A percentile compares a stretch with the other conserved stretches of the same genome.
phyloP scores from a whole-genome alignment of 2,113 vertebrate species.

The Chaenocephalus aceratus region DNA sequence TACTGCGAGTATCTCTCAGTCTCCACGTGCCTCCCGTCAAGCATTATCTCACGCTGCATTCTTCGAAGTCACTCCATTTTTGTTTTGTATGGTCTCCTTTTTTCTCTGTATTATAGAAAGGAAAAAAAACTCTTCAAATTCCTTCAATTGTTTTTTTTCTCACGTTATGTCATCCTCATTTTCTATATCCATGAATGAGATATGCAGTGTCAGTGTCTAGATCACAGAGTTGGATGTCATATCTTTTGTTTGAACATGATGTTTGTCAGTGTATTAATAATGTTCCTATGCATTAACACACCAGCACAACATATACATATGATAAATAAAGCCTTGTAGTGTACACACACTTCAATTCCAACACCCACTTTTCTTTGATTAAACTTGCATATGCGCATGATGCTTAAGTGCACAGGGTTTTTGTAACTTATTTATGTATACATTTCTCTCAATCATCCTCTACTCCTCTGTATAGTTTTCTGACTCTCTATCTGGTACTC shows the following conservation, averaged over 20 bases:
- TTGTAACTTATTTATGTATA: not conserved
- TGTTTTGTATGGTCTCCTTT: not conserved
- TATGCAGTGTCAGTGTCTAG: not conserved
- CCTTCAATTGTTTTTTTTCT: not conserved
- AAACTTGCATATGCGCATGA: slow-evolving; percentile 1
- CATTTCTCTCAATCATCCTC: slow-evolving; percentile 14
- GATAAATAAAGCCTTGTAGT: not conserved
- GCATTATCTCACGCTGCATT: not conserved
- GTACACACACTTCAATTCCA: not conserved
- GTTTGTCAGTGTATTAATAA: not conserved
- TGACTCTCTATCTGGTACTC: not conserved
- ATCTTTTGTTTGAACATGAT: not conserved
- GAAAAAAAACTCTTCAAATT: not conserved
- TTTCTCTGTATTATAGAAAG: not conserved
- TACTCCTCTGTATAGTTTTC: not conserved
- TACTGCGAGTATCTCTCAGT: not conserved
- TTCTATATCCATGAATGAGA: not conserved
- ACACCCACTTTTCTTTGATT: slow-evolving; percentile 1
- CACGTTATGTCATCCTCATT: not conserved
- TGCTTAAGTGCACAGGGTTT: not conserved
- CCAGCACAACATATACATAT: not conserved
- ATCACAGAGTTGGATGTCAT: not conserved
- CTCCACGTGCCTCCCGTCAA: not conserved
- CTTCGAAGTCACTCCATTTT: not conserved
- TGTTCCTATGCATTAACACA: not conserved